These are phyloP conservation scores for Halcyon badia DNA, from an alignment of 2,797 vertebrate species.

Conservation along the genomic window DNA sequence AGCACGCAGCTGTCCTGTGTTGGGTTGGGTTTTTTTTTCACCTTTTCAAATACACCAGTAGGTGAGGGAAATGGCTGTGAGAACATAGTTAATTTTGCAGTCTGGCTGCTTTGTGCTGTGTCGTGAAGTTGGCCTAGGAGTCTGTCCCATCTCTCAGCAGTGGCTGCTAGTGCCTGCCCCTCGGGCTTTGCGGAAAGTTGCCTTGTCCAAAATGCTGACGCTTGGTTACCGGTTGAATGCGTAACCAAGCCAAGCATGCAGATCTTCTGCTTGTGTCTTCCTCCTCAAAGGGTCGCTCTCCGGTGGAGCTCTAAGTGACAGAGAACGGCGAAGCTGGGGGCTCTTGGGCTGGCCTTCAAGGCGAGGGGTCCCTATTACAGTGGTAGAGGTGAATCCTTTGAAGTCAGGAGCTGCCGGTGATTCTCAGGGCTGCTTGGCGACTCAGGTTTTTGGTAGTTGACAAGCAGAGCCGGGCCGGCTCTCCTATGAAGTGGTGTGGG, in stretches of 20 bases:
- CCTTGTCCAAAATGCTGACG: accelerated
- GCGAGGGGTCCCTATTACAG: accelerated
- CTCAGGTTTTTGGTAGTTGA: neutral
- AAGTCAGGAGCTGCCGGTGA: neutral
- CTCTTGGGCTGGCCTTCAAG: neutral
- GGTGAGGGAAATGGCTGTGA: neutral
- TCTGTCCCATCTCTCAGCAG: accelerated
- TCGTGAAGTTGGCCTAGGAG: neutral
- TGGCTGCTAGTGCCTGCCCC: accelerated
- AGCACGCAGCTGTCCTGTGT: neutral
- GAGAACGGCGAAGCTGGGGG: neutral
- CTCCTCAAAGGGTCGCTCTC: neutral
- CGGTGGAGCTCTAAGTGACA: neutral
- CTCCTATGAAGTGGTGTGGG: neutral
- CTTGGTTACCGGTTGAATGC: neutral
- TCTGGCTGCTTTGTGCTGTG: neutral
- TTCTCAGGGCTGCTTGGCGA: neutral
- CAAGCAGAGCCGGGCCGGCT: neutral
- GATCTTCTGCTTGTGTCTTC: neutral
- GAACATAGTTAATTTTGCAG: neutral
- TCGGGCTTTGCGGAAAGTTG: neutral
- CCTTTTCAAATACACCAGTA: neutral
- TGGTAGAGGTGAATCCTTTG: neutral
- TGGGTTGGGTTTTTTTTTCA: neutral
- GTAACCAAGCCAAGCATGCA: neutral